Evolutionary conservation across 2,888 invertebrate genomes (phyloP), one percentile per base, ranked within the genome.

Genomic region (Chaitophorus viminalis): DNA sequence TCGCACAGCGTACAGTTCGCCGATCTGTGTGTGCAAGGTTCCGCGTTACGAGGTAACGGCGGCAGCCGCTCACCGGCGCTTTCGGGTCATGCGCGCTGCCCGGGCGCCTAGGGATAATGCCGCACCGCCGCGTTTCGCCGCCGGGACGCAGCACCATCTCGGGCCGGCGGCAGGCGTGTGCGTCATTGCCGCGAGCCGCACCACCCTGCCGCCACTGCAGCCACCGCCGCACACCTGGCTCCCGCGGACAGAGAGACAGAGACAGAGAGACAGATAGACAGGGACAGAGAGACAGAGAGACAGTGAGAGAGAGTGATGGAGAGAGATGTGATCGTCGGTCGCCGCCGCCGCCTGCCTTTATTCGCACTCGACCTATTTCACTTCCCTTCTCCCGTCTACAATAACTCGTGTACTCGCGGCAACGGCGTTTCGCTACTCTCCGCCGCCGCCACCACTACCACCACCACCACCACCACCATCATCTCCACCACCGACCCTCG

Each of bases 341-440:
- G 85, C 85, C 84, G 11, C 75, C 74, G 17, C 84, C 36, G 74
- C 39, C 81, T 21, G 79, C 87, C 87, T 87, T 81, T 75, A 87
- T 87, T 87, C 87, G 87, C 87, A 87, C 87, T 87, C 87, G 87
- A 87, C 87, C 87, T 87, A 87, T 87, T 87, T 87, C 79, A 60
- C 81, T 46, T 46, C 54, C 36, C 78, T 72, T 78, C 54, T 29
- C 78, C 78, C 78, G 86, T 36, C 78, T 79, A 87, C 74, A 81
- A 87, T 87, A 81, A 87, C 87, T 87, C 87, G 87, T 86, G 70
- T 78, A 86, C 72, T 86, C 86, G 78, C 81, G 86, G 79, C 86
- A 21, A 39, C 79, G 74, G 60, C 79, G 74, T 72, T 72, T 81
- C 74, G 60, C 65, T 33, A 14, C 74, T 46, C 81, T 8, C 68